Base-by-base conservation (phyloP, 2,113 vertebrate genomes). In the Oryzias celebensis region DNA sequence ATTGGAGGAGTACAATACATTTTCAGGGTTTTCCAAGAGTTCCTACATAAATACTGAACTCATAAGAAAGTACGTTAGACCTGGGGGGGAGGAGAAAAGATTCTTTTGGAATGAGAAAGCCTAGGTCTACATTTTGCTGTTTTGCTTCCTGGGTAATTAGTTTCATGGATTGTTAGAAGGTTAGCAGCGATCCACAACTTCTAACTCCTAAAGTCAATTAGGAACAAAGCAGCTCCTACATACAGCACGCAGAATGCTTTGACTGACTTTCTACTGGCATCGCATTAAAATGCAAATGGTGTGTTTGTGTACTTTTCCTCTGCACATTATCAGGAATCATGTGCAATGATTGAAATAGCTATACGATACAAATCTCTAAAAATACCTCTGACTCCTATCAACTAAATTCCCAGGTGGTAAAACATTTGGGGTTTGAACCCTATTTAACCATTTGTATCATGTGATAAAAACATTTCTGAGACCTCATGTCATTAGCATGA, bases 271-370 rank as follows among this genome's bases (percentile, higher is more conserved):
- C 72, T 24, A 36, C 63, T 49, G 71, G 64, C 64, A 17, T 41
- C 73, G 68, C 55, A 79, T 78, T 75, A 75, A 62, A 71, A 84
- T 66, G 70, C 70, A 73, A 73, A 84, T n/a, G 26, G 52, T 59
- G 55, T 51, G 62, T 78, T 74, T 68, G 68, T 62, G 64, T 65
- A n/a, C 59, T 36, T 52, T 59, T 41, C 16, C 8, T 71, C 53
- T 42, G 58, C 73, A 31, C 0, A 10, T 52, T 52, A 77, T 77
- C 61, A 61, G 44, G 31, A 55, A 70, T 65, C 55, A 52, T 20
- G 56, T 54, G 65, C 49, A 65, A 62, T 63, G 49, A 74, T 62
- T n/a, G 14, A 55, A 71, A 77, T 65, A 77, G 55, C 24, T 14
- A 28, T 18, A 62, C 61, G 44, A 47, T 54, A 6, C 26, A 28